Evolutionary conservation across 2,888 invertebrate genomes (phyloP), one percentile per base, ranked within the genome.

Genomic region (Calliopum simillimum): DNA sequence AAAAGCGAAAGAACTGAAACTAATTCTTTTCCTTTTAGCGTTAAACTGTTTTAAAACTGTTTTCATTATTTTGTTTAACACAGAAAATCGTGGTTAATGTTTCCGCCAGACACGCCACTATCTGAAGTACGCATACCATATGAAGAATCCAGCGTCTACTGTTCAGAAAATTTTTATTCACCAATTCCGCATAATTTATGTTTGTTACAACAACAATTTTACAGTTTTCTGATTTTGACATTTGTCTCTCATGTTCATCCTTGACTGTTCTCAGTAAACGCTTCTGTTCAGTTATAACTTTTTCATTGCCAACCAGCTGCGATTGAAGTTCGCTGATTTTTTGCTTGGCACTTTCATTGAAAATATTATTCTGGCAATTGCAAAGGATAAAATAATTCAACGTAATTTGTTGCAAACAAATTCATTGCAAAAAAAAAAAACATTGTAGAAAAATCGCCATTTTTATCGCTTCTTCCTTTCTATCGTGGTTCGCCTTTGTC

Each of bases 141-240:
- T 87, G 98, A 98, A 88, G 98, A 98, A 85, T 98, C 98, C 0
- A 98, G 96, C 84, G 89, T 98, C 11, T 98, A 95, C 84, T 96
- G 95, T 81, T 89, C 90, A 82, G 88, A 94, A 56, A 94, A 96
- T 84, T 92, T 97, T 79, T 92, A 91, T 77, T 90, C 89, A 67
- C 94, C 95, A 0, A 71, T n/a, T n/a, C n/a, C n/a, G n/a, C n/a
- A n/a, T n/a, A n/a, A n/a, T n/a, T n/a, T n/a, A n/a, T n/a, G n/a
- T n/a, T n/a, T n/a, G n/a, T n/a, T n/a, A n/a, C n/a, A n/a, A n/a
- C n/a, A n/a, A n/a, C n/a, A n/a, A n/a, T n/a, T n/a, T n/a, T n/a
- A n/a, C n/a, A n/a, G n/a, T n/a, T n/a, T n/a, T n/a, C n/a, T n/a
- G n/a, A n/a, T n/a, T n/a, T n/a, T n/a, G n/a, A n/a, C n/a, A n/a